Percentiles rank a stretch among this genome's conserved stretches.
These are phyloP conservation scores for Leptosomus discolor DNA, from an alignment of 2,113 vertebrate species.

Conservation along the genomic window DNA sequence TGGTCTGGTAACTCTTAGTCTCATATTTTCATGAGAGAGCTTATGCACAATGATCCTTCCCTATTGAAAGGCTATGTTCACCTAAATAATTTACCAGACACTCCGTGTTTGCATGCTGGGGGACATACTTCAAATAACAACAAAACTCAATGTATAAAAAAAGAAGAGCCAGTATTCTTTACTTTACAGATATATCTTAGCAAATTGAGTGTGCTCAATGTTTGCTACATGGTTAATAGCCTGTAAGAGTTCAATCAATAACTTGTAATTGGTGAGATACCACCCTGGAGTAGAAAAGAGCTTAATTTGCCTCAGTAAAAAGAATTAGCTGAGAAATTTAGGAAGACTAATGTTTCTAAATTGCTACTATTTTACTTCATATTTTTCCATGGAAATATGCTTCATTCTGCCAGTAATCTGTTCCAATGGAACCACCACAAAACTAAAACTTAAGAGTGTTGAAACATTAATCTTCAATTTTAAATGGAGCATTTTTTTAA, in stretches of 20 bases:
- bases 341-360: background rate
- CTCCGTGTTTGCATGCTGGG: background rate
- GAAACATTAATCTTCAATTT: background rate
- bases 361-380: background rate
- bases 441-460: background rate
- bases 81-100: background rate
- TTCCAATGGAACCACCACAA: background rate
- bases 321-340: background rate
- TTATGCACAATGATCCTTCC: background rate
- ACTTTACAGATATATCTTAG: background rate
- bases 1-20: background rate
- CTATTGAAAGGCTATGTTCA: background rate
- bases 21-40: background rate
- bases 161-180: background rate
- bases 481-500: background rate
- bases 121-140: background rate
- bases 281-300: background rate
- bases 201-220: background rate
- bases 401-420: background rate
- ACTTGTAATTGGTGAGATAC: background rate
- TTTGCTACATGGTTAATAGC: background rate
- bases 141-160: accelerated
- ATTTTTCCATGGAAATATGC: conserved; percentile 1
- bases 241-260: background rate
- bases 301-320: background rate